Base-by-base conservation (phyloP, 2,797 vertebrate species). In the Salarias fasciatus region DNA sequence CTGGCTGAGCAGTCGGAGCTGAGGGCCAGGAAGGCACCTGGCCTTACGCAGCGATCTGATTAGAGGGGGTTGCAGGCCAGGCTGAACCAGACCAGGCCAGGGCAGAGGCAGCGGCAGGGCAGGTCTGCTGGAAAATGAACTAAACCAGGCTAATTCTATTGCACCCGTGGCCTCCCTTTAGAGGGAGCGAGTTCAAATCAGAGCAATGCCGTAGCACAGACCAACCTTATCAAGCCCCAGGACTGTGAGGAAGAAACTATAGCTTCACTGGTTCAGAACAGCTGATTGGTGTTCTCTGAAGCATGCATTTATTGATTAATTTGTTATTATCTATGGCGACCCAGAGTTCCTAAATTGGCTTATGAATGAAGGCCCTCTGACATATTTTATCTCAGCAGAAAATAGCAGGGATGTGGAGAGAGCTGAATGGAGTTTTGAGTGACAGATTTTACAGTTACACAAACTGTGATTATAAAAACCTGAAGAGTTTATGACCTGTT, bases 71-170 rank as follows among this genome's bases (percentile, higher is more conserved):
- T 89, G 64, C 86, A 86, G 88, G 87, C 86, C 85, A 88, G 80
- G 51, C 64, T 83, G 62, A 81, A 80, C 72, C 82, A 88, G 66
- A 68, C 68, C 83, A 88, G 79, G 68, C 71, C 75, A 80, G 61
- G 37, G 33, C 76, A 53, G 57, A 45, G 57, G 67, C 75, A 75
- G 72, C 35, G 52, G 45, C 50, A 63, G 78, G 48, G 59, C 77
- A 77, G 76, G 73, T 77, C 75, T 83, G 86, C 71, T 73, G 79
- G 52, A 54, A 84, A 91, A 87, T 86, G 82, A 89, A 86, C 86
- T 83, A 86, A 89, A 88, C 64, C 84, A 90, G 86, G 78, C 80
- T 91, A 86, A 85, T 88, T 89, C 83, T 90, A 87, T 86, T 89
- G 85, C 83, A 78, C 66, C 53, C 53, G 8, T 69, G 79, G 71